Conservation (phyloP, 1,140 invertebrate species). For the Drosophila asahinai region DNA sequence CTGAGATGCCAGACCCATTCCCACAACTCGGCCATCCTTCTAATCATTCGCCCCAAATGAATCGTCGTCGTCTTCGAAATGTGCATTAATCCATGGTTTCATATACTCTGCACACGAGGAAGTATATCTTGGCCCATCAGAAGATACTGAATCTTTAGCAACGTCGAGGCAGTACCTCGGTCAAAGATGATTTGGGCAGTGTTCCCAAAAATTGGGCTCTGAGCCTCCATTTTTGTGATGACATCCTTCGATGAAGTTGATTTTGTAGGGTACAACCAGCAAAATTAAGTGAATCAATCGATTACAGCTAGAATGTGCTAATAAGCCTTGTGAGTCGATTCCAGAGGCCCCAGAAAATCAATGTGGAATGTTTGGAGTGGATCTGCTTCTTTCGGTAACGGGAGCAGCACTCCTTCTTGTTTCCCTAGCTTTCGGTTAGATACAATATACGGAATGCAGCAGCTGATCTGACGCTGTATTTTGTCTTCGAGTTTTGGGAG, state of each 20-base stretch:
- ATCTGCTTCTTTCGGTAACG: too few relatives aligned
- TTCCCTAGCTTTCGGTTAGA: neutral
- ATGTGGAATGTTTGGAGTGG: too few relatives aligned
- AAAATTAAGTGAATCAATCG: too few relatives aligned
- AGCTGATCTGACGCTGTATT: slow-evolving; percentile 2
- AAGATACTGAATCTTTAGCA: too few relatives aligned
- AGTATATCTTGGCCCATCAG: neutral
- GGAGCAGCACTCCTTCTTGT: too few relatives aligned
- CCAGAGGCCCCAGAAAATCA: too few relatives aligned
- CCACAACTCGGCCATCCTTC: slow-evolving; percentile 19
- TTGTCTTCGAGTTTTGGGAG: neutral
- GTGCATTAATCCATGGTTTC: neutral
- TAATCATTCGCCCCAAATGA: slow-evolving; percentile 11
- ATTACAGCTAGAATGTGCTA: too few relatives aligned
- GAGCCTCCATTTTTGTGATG: neutral
- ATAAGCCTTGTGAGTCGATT: too few relatives aligned
- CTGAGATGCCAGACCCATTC: neutral
- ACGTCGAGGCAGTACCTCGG: neutral
- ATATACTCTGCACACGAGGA: neutral
- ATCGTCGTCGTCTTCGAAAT: neutral
- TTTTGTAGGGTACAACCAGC: too few relatives aligned
- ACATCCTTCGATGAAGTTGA: neutral
- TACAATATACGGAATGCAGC: neutral
- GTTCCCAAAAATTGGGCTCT: neutral
- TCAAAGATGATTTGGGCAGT: neutral